Evolutionary conservation across 2,113 vertebrate genomes (phyloP).

Genomic region (Dipodomys stephensi): DNA sequence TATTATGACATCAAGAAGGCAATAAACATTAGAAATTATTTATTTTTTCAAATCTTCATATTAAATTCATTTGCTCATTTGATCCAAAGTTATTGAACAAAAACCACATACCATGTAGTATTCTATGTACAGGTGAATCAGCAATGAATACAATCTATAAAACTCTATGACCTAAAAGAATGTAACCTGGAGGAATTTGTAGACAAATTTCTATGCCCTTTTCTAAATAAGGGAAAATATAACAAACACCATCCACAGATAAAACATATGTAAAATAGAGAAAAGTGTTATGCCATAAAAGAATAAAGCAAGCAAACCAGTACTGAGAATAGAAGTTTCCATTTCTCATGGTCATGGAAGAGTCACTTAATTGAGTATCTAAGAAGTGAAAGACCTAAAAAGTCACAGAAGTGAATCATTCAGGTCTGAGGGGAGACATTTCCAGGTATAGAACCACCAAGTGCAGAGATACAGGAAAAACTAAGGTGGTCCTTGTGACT

Average conservation of each 20-base stretch:
- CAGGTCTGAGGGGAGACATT: neutral
- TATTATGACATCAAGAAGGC: neutral
- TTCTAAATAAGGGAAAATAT: neutral
- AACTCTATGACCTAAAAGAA: neutral
- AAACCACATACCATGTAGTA: neutral
- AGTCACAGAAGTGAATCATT: neutral
- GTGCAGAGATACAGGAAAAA: neutral
- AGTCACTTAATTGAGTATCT: neutral
- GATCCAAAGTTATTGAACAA: neutral
- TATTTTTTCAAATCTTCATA: constrained; percentile 16
- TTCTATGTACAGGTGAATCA: neutral
- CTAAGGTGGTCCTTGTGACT: neutral
- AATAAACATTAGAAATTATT: neutral
- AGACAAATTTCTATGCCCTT: too few species aligned
- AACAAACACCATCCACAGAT: neutral
- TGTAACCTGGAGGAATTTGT: too few species aligned
- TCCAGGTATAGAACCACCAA: neutral
- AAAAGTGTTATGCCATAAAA: constrained; percentile 2
- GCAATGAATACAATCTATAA: neutral
- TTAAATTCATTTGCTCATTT: neutral
- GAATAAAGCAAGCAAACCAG: neutral
- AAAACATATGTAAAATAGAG: neutral
- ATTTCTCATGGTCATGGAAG: neutral
- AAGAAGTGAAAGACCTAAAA: neutral
- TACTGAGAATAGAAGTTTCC: neutral